Evolutionary conservation across 2,797 vertebrate species (phyloP).

Genomic region (Myripristis jacobus): DNA sequence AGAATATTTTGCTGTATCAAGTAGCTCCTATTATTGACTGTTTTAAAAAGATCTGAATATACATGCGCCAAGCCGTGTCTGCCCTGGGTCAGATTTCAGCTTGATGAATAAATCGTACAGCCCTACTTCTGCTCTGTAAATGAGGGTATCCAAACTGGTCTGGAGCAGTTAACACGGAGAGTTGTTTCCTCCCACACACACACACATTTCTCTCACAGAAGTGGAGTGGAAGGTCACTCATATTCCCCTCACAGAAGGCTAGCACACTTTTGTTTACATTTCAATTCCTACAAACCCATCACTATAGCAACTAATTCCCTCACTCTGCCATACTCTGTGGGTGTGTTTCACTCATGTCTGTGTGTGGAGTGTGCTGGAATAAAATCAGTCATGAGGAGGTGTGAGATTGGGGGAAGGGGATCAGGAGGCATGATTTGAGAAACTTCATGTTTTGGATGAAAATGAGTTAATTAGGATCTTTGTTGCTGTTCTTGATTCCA

Average conservation of each 20-base stretch:
- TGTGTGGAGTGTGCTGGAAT: constrained; percentile 57
- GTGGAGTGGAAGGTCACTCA: constrained; percentile 76
- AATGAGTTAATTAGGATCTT: too few relatives aligned
- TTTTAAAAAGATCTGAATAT: constrained; percentile 21
- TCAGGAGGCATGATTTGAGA: too few relatives aligned
- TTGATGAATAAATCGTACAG: constrained; percentile 19
- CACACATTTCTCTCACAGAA: constrained; percentile 50
- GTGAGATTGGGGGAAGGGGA: constrained; percentile 6
- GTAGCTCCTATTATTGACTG: constrained; percentile 26
- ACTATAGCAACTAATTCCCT: constrained; percentile 71
- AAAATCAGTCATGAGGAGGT: constrained; percentile 34
- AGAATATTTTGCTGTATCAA: constrained; percentile 2
- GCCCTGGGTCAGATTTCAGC: constrained; percentile 28
- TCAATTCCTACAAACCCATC: constrained; percentile 64
- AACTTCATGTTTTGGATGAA: too few relatives aligned
- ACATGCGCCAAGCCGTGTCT: constrained; percentile 25
- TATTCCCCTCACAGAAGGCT: constrained; percentile 73
- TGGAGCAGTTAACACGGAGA: constrained; percentile 51
- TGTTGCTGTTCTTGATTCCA: too few relatives aligned
- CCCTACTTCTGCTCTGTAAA: constrained; percentile 35
- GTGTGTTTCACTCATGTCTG: constrained; percentile 49
- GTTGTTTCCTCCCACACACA: constrained; percentile 57
- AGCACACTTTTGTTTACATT: constrained; percentile 76
- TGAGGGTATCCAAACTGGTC: constrained; percentile 41
- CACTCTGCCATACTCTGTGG: constrained; percentile 55